These are phyloP conservation scores for Mastigias papua DNA, from an alignment of 30 jellyfish, hydroid and myxozoan species.

Conservation along the genomic window DNA sequence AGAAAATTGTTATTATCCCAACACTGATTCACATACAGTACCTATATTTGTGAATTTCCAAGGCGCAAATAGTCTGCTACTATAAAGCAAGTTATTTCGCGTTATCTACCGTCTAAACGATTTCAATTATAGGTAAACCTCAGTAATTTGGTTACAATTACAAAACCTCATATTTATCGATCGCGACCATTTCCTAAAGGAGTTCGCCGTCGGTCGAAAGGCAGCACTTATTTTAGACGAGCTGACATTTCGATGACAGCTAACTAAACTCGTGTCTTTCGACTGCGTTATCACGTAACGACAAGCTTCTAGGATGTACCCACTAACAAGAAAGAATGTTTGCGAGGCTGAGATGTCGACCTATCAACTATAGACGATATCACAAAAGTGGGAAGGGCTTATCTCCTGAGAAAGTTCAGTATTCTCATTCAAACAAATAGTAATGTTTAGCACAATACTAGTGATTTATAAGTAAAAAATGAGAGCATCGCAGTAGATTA, in stretches of 20 bases:
- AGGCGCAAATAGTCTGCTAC: neutral
- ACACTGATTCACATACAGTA: neutral
- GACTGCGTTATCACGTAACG: neutral
- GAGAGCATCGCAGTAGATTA: too few relatives aligned
- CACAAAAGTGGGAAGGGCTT: too few relatives aligned
- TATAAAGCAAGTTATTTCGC: neutral
- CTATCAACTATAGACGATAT: too few relatives aligned
- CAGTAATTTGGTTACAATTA: slow-evolving; percentile 4
- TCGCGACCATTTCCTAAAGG: neutral
- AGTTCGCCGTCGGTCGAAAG: neutral
- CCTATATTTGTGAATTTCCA: neutral
- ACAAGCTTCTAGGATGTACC: too few relatives aligned
- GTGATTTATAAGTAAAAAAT: too few relatives aligned
- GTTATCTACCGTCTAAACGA: slow-evolving; percentile 2
- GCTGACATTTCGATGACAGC: neutral
- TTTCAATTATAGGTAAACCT: slow-evolving; percentile 4
- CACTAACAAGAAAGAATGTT: too few relatives aligned
- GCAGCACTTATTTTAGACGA: neutral
- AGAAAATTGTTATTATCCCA: neutral
- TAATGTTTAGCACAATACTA: too few relatives aligned
- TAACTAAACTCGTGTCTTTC: neutral
- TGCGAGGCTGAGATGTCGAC: too few relatives aligned
- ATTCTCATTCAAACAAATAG: too few relatives aligned
- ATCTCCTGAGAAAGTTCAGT: too few relatives aligned
- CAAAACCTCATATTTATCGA: neutral